phyloP scores from a whole-genome alignment of 2,888 invertebrate species.

The Serripes groenlandicus region DNA sequence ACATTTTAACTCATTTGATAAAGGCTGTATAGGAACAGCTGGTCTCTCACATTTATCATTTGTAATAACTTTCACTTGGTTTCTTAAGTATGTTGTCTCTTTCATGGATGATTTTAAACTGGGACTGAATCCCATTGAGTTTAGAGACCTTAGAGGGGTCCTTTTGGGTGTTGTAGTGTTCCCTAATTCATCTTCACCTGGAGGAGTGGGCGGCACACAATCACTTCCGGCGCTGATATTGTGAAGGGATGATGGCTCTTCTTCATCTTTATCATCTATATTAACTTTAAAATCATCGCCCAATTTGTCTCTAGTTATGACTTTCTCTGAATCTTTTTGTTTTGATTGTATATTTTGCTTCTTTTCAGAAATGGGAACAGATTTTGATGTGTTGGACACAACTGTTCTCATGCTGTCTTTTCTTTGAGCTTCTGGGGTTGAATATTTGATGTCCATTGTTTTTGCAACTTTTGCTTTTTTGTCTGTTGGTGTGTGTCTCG shows the following conservation, averaged over 20 bases:
- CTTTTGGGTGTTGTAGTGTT: not conserved
- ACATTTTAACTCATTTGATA: too few relatives aligned
- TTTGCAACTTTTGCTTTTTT: constrained; percentile 43
- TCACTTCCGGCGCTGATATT: constrained; percentile 77
- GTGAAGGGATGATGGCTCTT: constrained; percentile 4
- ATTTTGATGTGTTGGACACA: not conserved
- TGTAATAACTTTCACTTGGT: not conserved
- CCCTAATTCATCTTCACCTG: constrained; percentile 63
- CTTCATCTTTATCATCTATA: not conserved
- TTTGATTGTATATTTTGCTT: not conserved
- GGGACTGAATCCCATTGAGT: constrained; percentile 53
- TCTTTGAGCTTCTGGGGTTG: constrained; percentile 49
- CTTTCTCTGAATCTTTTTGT: not conserved
- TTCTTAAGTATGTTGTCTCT: too few relatives aligned
- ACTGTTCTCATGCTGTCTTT: constrained; percentile 29
- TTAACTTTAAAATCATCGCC: not conserved
- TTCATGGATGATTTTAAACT: constrained; percentile 24
- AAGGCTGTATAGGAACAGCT: too few relatives aligned
- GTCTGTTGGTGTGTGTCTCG: constrained; percentile 11
- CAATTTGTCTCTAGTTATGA: not conserved
- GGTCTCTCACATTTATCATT: not conserved
- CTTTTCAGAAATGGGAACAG: not conserved
- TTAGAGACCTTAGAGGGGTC: constrained; percentile 34
- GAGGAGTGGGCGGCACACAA: constrained; percentile 84
- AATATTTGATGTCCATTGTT: constrained; percentile 31